Base-by-base conservation (phyloP, 2,797 vertebrate species). In the Dryobates pubescens region DNA sequence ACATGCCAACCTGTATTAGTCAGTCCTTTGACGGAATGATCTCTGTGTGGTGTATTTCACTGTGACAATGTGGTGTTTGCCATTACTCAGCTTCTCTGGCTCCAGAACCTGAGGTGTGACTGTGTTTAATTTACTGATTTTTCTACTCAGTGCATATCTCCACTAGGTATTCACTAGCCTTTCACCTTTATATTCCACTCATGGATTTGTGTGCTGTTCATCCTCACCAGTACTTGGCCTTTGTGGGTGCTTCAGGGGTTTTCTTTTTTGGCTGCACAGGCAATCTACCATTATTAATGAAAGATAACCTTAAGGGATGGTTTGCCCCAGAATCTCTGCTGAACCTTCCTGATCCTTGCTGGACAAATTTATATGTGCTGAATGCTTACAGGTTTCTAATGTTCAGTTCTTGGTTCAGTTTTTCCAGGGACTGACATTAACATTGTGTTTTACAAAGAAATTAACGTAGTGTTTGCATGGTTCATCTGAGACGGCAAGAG, bases 51-150 rank as follows among this genome's bases (percentile, higher is more conserved):
- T 73, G 20, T 43, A 7, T 89, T 82, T 86, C 87, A 71, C 92
- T 43, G 59, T 17, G n/a, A 29, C 30, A 43, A 13, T 43, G 53
- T 68, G 18, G 22, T 72, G 30, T 94, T 91, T 93, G 89, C 53
- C 34, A 32, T 96, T 93, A 71, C 81, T 96, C 77, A 94, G 54
- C 56, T 91, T 92, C 79, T 84, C 88, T 64, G 22, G 67, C 47
- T 49, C 94, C 61, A 90, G 72, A 92, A 80, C 53, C 47, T 38
- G n/a, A 84, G 86, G 80, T 88, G 82, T 93, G 93, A 96, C 93
- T 87, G 34, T 68, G 32, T 92, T 96, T 86, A 53, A 86, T 76
- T 85, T 57, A 57, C 26, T 36, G 22, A 23, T 41, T 8, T 81
- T 59, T 9, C 3, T 58, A 26, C 13, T 61, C n/a, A 19, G 0